These are phyloP conservation scores for Dryobota labecula DNA, from an alignment of 2,888 invertebrate genomes.

Conservation along the genomic window DNA sequence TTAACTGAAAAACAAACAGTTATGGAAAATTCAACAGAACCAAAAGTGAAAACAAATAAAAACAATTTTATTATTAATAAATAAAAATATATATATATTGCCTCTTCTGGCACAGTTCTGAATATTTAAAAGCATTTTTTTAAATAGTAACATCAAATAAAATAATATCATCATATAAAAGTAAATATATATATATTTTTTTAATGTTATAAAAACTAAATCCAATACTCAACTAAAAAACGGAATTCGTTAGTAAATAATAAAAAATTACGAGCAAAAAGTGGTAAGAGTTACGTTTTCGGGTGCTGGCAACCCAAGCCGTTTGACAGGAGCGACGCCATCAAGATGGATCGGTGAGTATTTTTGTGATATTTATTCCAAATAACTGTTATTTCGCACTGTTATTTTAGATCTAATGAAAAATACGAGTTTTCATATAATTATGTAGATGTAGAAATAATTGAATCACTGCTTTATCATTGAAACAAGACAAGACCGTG, in stretches of 20 bases:
- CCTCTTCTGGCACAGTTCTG: too few species aligned
- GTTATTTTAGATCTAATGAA: not conserved
- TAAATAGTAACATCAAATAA: not conserved
- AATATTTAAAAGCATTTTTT: not conserved
- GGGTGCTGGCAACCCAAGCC: constrained; percentile 50
- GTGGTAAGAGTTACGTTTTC: constrained; percentile 3
- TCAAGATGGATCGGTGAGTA: constrained; percentile 57
- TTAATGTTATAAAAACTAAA: too few species aligned
- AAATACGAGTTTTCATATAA: not conserved
- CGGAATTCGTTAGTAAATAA: not conserved
- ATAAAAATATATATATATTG: too few species aligned
- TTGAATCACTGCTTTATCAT: not conserved
- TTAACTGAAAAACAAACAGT: not conserved
- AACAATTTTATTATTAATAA: too few species aligned
- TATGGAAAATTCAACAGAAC: not conserved
- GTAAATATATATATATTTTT: too few species aligned
- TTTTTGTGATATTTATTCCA: constrained; percentile 42
- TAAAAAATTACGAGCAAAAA: not conserved
- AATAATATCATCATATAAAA: too few species aligned
- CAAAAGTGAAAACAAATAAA: too few species aligned
- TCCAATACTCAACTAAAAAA: too few species aligned
- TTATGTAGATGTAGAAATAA: not conserved
- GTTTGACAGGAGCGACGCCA: constrained; percentile 28
- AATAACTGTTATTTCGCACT: constrained; percentile 40
- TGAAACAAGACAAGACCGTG: not conserved